These are phyloP conservation scores for Drosophila kepulauana DNA, from an alignment of 1,140 invertebrate genomes.

Conservation along the genomic window DNA sequence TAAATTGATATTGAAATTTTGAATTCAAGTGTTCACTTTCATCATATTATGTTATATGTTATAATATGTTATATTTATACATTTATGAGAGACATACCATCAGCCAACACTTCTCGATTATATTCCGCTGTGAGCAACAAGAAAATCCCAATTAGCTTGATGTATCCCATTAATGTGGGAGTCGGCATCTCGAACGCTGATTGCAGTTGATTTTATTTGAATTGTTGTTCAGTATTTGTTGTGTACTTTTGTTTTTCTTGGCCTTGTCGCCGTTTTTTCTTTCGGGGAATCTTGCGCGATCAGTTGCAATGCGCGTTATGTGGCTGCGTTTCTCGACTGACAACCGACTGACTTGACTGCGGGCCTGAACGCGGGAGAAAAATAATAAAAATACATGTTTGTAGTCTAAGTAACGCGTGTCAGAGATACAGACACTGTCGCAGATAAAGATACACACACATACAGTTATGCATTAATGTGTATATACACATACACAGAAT, in stretches of 20 bases:
- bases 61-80: neutral
- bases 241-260: neutral
- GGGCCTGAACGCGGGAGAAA: neutral
- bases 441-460: conserved; percentile 30
- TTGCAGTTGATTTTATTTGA: neutral
- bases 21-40: neutral
- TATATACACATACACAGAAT: neutral
- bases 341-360: neutral
- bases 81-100: conserved; percentile 2
- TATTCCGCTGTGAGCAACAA: neutral
- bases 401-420: conserved; percentile 8
- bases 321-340: conserved; percentile 31
- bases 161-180: neutral
- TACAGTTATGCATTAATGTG: conserved; percentile 1
- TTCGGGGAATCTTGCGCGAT: conserved; percentile 4
- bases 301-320: conserved; percentile 24
- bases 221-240: neutral
- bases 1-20: neutral
- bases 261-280: conserved; percentile 13
- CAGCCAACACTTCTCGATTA: neutral
- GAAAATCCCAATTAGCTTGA: neutral
- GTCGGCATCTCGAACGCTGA: conserved; percentile 6
- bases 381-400: conserved; percentile 14
- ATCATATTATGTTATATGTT: neutral
- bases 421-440: conserved; percentile 22